Conservation (phyloP, 2,797 vertebrate species). For the Harpagifer antarcticus region DNA sequence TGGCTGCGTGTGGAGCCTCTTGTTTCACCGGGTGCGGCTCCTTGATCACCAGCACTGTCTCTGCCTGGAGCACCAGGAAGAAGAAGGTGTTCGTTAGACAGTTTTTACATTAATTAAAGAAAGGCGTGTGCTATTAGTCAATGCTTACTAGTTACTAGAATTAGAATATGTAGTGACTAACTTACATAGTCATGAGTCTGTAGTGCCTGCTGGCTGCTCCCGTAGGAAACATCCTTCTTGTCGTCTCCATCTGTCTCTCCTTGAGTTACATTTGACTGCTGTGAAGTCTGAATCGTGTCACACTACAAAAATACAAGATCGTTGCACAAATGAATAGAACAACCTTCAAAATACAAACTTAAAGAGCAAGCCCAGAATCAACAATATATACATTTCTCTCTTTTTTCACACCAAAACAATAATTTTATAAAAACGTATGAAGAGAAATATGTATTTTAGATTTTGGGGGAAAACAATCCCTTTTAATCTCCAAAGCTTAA, state of each 20-base stretch:
- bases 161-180: constrained; percentile 1
- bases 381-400: too few relatives aligned
- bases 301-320: constrained; percentile 2
- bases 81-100: not conserved
- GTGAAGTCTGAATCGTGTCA: constrained; percentile 87
- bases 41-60: constrained; percentile 79
- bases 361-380: too few relatives aligned
- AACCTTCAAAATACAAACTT: too few relatives aligned
- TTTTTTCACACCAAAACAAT: too few relatives aligned
- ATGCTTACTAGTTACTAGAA: too few relatives aligned
- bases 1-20: constrained; percentile 30
- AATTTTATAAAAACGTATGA: too few relatives aligned
- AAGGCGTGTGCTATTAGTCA: not conserved
- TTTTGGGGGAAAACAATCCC: too few relatives aligned
- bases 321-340: not conserved
- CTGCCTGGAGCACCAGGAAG: constrained; percentile 76
- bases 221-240: constrained; percentile 79
- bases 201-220: constrained; percentile 81
- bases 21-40: constrained; percentile 75
- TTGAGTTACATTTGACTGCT: constrained; percentile 85
- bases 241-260: constrained; percentile 83
- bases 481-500: not conserved
- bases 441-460: too few relatives aligned
- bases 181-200: constrained; percentile 90
- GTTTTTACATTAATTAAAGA: not conserved